phyloP scores from a whole-genome alignment of 1,140 invertebrate species.

The Zaprionus capensis region DNA sequence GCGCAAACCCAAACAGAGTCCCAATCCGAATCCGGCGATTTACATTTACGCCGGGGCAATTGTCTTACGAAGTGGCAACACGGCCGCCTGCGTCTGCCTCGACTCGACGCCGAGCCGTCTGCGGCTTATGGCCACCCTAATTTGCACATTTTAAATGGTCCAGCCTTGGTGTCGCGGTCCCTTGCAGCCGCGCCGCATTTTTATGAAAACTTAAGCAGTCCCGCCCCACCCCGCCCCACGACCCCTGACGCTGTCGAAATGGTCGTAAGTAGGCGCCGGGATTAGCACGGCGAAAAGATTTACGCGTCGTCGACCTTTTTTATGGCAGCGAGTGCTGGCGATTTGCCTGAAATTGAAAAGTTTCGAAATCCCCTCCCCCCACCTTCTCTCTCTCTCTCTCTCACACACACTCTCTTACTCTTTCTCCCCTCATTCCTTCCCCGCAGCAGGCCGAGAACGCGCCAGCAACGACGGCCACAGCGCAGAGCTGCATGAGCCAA shows the following conservation, averaged over 20 bases:
- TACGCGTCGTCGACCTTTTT: slow-evolving; percentile 75
- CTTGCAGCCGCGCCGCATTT: slow-evolving; percentile 36
- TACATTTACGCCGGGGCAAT: slow-evolving; percentile 63
- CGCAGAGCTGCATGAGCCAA: slow-evolving; percentile 68
- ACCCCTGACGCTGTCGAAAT: not conserved
- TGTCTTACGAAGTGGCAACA: slow-evolving; percentile 78
- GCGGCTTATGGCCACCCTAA: slow-evolving; percentile 74
- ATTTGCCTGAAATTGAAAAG: slow-evolving; percentile 71
- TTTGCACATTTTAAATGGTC: slow-evolving; percentile 82
- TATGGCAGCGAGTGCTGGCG: slow-evolving; percentile 52
- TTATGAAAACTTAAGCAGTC: slow-evolving; percentile 52
- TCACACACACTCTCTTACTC: not conserved
- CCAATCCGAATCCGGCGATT: slow-evolving; percentile 51
- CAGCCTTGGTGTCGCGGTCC: slow-evolving; percentile 2
- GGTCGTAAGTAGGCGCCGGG: slow-evolving; percentile 37
- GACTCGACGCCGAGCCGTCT: slow-evolving; percentile 47
- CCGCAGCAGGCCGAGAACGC: slow-evolving; percentile 15
- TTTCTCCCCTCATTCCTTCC: not conserved
- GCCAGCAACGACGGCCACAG: slow-evolving; percentile 9
- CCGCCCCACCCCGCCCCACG: not conserved
- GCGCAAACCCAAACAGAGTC: slow-evolving; percentile 45
- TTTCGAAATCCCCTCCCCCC: slow-evolving; percentile 25
- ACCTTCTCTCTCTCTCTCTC: not conserved
- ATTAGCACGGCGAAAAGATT: slow-evolving; percentile 71
- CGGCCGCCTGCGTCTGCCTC: slow-evolving; percentile 24